Percentiles rank a stretch among this genome's conserved stretches.
phyloP scores from a whole-genome alignment of 2,113 vertebrate species.

The Notothenia rossii region DNA sequence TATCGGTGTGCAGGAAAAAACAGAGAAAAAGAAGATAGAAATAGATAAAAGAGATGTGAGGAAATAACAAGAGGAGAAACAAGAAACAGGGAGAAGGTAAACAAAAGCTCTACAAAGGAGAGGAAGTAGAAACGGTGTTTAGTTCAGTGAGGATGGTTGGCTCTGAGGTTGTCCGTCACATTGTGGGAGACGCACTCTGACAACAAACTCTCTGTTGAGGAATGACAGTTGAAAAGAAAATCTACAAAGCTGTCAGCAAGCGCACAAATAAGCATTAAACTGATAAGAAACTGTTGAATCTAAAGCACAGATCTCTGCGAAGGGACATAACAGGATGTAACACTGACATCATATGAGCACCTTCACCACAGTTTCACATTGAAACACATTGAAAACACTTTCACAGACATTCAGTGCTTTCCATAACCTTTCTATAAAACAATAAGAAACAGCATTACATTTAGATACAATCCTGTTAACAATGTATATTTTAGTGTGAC shows the following conservation, averaged over 20 bases:
- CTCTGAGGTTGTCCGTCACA: conserved; percentile 45
- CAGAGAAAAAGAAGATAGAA: conserved; percentile 64
- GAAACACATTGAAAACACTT: too few species aligned
- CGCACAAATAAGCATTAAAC: conserved; percentile 17
- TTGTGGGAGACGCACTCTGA: conserved; percentile 52
- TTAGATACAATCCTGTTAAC: too few species aligned
- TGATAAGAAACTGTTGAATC: not conserved
- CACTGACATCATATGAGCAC: too few species aligned
- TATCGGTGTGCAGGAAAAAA: conserved; percentile 55
- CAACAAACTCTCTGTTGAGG: conserved; percentile 57
- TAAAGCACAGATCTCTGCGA: conserved; percentile 4
- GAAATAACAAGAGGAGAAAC: conserved; percentile 60
- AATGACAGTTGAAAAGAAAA: conserved; percentile 48
- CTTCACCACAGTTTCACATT: too few species aligned
- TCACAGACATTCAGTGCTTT: too few species aligned
- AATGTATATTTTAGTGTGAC: too few species aligned
- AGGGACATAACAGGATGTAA: not conserved
- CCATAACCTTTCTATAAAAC: too few species aligned
- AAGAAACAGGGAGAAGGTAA: conserved; percentile 58
- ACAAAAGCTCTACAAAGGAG: conserved; percentile 64
- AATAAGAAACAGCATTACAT: too few species aligned
- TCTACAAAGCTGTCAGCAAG: conserved; percentile 31
- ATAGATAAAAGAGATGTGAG: conserved; percentile 73
- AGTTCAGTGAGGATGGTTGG: conserved; percentile 52
- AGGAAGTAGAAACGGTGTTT: conserved; percentile 51